Conservation (phyloP, 2,888 invertebrate genomes). For the Neoscelio sp. region DNA sequence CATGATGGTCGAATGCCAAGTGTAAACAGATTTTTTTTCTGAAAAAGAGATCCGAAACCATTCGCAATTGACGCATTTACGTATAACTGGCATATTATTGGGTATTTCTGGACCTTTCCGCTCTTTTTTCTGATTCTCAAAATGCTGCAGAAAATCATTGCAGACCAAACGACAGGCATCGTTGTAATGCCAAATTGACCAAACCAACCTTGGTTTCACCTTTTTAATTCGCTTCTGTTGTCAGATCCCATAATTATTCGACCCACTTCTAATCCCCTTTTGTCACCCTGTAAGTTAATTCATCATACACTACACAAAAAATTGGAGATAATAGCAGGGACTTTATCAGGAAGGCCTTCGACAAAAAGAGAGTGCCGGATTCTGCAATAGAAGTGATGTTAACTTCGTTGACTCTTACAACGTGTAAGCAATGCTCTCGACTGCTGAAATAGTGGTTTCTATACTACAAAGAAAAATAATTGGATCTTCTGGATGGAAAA, state of each 20-base stretch:
- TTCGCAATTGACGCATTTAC: constrained; percentile 58
- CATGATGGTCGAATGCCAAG: constrained; percentile 39
- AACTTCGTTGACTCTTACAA: no score
- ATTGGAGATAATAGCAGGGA: constrained; percentile 50
- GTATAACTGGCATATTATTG: constrained; percentile 21
- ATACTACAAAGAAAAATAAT: constrained; percentile 38
- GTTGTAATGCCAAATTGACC: no score
- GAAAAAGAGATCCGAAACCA: constrained; percentile 49
- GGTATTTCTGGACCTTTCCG: constrained; percentile 53
- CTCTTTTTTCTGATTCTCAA: no score
- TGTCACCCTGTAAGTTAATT: constrained; percentile 44
- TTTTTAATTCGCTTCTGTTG: no score
- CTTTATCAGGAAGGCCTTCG: no score
- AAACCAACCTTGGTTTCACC: no score
- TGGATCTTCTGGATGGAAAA: background rate
- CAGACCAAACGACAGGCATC: no score
- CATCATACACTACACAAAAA: constrained; percentile 19
- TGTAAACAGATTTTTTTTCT: constrained; percentile 47
- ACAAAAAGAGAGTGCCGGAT: no score
- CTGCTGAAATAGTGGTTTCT: constrained; percentile 63
- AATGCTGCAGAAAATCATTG: no score
- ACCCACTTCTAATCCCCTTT: constrained; percentile 43
- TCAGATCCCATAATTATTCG: no score
- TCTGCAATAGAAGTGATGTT: no score
- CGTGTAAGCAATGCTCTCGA: no score